A percentile compares a stretch with the other conserved stretches of the same genome.
These are phyloP conservation scores for Oncopodura yosiiana DNA, from an alignment of 1,140 invertebrate species.

Conservation along the genomic window DNA sequence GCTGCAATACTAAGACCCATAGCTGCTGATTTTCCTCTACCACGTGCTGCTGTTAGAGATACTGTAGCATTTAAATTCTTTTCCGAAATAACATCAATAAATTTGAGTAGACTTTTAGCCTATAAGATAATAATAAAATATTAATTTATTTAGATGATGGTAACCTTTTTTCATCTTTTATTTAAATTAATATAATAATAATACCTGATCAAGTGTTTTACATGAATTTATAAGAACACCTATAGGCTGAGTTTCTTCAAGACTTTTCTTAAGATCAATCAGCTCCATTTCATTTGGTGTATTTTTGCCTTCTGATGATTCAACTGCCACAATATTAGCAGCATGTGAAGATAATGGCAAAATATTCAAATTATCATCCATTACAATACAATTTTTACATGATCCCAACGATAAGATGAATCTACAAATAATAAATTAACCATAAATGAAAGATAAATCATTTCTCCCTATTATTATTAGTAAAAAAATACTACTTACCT, in stretches of 20 bases:
- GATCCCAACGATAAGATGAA: slow-evolving; percentile 85
- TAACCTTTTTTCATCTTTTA: neutral
- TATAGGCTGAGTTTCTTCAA: slow-evolving; percentile 81
- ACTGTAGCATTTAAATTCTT: slow-evolving; percentile 83
- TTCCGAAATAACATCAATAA: slow-evolving; percentile 90
- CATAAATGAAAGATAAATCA: slow-evolving; percentile 1
- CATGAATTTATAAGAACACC: slow-evolving; percentile 82
- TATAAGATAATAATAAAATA: slow-evolving; percentile 36
- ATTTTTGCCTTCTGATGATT: slow-evolving; percentile 38
- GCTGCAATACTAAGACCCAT: slow-evolving; percentile 86
- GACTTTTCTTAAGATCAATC: slow-evolving; percentile 57
- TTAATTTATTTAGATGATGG: slow-evolving; percentile 1
- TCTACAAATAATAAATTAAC: slow-evolving; percentile 40
- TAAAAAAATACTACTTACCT: slow-evolving; percentile 42
- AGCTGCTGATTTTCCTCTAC: slow-evolving; percentile 95
- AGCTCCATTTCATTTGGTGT: slow-evolving; percentile 51
- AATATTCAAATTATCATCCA: slow-evolving; percentile 87
- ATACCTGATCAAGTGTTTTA: slow-evolving; percentile 82
- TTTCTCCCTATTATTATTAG: slow-evolving; percentile 1
- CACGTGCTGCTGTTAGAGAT: slow-evolving; percentile 89
- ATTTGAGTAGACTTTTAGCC: slow-evolving; percentile 82
- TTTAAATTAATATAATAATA: slow-evolving; percentile 2
- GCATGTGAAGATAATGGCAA: slow-evolving; percentile 85
- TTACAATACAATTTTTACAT: slow-evolving; percentile 77
- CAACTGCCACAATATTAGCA: slow-evolving; percentile 61